Conservation (phyloP, 2,888 invertebrate genomes). For the Opisthograptis luteolata region DNA sequence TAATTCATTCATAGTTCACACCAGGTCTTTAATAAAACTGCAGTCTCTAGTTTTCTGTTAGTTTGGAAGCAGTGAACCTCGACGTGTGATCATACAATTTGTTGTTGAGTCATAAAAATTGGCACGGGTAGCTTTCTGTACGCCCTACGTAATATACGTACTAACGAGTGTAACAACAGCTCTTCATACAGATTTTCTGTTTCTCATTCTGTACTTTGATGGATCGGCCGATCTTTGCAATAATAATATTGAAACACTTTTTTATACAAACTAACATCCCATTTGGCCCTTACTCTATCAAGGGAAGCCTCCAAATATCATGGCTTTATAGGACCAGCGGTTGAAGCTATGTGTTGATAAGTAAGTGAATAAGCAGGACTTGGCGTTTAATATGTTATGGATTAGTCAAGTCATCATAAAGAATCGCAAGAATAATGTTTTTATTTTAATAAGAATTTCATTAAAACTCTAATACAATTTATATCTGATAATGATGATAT, state of each 20-base stretch:
- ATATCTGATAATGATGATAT: conserved; percentile 9
- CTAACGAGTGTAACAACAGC: conserved; percentile 39
- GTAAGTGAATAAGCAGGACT: too few species aligned
- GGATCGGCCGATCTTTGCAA: too few species aligned
- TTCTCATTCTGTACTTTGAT: too few species aligned
- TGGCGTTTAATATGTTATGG: too few species aligned
- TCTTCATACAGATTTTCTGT: too few species aligned
- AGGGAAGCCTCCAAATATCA: too few species aligned
- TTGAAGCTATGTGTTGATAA: too few species aligned
- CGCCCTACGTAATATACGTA: conserved; percentile 34
- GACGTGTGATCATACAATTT: conserved; percentile 54
- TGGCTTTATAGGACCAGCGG: too few species aligned
- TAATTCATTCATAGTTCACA: too few species aligned
- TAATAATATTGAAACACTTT: too few species aligned
- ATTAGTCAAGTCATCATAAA: neutral
- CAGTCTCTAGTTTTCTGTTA: conserved; percentile 53
- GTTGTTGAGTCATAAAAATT: conserved; percentile 66
- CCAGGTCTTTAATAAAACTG: conserved; percentile 49
- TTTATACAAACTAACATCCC: too few species aligned
- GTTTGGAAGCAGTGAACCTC: conserved; percentile 52
- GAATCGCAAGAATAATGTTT: neutral
- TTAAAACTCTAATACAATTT: neutral
- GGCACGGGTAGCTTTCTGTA: conserved; percentile 57
- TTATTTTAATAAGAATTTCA: neutral
- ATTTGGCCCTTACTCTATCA: too few species aligned